Evolutionary conservation across 2,113 vertebrate species (phyloP).

Genomic region (Hylia prasina): DNA sequence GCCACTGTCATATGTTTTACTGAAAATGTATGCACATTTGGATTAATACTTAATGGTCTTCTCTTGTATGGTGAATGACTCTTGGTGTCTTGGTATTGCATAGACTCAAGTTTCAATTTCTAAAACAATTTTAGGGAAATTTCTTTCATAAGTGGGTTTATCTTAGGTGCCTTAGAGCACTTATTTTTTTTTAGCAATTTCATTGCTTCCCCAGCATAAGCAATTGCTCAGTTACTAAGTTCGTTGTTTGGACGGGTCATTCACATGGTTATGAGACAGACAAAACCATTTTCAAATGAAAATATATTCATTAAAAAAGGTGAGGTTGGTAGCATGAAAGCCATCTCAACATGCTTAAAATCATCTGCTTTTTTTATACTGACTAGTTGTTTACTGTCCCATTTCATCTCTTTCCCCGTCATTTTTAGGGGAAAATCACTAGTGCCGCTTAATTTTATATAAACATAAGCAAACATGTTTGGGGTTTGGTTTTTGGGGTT

Average conservation of each 20-base stretch:
- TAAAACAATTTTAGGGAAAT: background rate
- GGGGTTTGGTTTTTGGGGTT: too few species aligned
- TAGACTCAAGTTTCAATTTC: background rate
- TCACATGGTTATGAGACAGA: background rate
- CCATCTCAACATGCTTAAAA: background rate
- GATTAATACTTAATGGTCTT: background rate
- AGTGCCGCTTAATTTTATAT: background rate
- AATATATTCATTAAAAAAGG: background rate
- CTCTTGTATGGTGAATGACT: background rate
- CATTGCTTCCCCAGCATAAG: background rate
- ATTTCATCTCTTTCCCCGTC: background rate
- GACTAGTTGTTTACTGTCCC: background rate
- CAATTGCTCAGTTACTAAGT: background rate
- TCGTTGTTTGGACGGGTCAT: background rate
- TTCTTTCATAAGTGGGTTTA: background rate
- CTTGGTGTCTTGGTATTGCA: background rate
- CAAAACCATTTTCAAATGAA: background rate
- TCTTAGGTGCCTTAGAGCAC: background rate
- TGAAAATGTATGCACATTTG: background rate
- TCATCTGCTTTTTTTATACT: accelerated
- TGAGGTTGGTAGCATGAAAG: background rate
- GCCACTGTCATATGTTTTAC: background rate
- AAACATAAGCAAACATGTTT: accelerated
- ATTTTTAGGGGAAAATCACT: background rate
- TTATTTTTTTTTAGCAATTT: background rate